Conservation (phyloP, 2,888 invertebrate genomes). For the Eupithecia centaureata region DNA sequence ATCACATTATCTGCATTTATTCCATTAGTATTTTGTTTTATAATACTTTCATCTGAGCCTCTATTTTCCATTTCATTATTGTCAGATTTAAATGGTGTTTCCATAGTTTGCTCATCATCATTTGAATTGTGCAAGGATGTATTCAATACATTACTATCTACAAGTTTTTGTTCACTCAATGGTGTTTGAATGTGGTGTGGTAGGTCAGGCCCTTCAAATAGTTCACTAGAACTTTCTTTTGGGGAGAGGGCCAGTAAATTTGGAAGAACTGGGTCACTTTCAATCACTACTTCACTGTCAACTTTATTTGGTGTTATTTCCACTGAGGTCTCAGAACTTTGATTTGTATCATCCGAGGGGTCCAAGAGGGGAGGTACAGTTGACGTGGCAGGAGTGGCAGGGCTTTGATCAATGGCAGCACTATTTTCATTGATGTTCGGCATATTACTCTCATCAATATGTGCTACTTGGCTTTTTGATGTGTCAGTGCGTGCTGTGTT, state of each 20-base stretch:
- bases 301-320: slow-evolving; percentile 10
- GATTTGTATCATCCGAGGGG: slow-evolving; percentile 10
- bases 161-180: slow-evolving; percentile 45
- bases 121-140: slow-evolving; percentile 42
- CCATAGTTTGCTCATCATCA: slow-evolving; percentile 20
- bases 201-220: slow-evolving; percentile 52
- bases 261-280: slow-evolving; percentile 29
- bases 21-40: slow-evolving; percentile 24
- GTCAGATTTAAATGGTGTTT: slow-evolving; percentile 18
- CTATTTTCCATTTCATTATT: slow-evolving; percentile 25
- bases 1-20: slow-evolving; percentile 14
- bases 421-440: slow-evolving; percentile 12
- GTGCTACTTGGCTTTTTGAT: slow-evolving; percentile 7
- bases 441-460: slow-evolving; percentile 17
- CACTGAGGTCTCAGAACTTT: slow-evolving; percentile 8
- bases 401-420: slow-evolving; percentile 8
- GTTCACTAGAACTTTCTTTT: slow-evolving; percentile 45
- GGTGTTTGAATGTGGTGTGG: slow-evolving; percentile 49
- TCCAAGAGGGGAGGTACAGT: slow-evolving; percentile 11
- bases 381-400: neutral
- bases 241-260: slow-evolving; percentile 29
- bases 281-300: slow-evolving; percentile 19
- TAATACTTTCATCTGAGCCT: slow-evolving; percentile 9
- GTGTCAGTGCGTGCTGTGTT: slow-evolving; percentile 35
- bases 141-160: slow-evolving; percentile 55